phyloP scores from a whole-genome alignment of 2,113 vertebrate species.

The Strigops habroptila region DNA sequence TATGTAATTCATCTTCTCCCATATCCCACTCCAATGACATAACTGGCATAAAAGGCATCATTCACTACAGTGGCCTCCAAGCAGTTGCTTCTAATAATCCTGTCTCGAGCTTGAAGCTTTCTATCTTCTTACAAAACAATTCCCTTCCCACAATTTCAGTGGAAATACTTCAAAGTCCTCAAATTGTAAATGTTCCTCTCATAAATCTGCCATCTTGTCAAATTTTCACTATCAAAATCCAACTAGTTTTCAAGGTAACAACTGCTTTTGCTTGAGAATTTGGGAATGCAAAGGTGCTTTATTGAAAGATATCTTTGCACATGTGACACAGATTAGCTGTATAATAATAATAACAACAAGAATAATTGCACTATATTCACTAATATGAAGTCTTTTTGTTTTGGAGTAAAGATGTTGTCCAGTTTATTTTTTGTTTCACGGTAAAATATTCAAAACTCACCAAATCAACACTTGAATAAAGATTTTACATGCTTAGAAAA shows the following conservation, averaged over 20 bases:
- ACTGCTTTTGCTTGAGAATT: background rate
- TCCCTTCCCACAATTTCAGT: background rate
- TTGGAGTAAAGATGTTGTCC: background rate
- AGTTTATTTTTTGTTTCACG: background rate
- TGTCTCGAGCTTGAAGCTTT: background rate
- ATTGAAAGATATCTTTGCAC: background rate
- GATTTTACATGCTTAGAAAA: background rate
- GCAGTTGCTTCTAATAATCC: background rate
- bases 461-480: background rate
- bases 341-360: background rate
- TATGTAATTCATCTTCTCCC: background rate
- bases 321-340: background rate
- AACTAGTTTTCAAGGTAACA: background rate
- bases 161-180: background rate
- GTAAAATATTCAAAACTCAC: background rate
- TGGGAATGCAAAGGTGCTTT: background rate
- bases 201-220: background rate
- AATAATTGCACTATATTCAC: background rate
- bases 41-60: background rate
- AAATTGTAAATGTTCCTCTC: background rate
- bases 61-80: background rate
- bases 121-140: background rate
- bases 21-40: background rate
- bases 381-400: background rate
- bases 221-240: background rate